Percentiles rank a stretch among this genome's conserved stretches.
These are phyloP conservation scores for Oryzias sinensis DNA, from an alignment of 2,797 vertebrate genomes.

Conservation along the genomic window DNA sequence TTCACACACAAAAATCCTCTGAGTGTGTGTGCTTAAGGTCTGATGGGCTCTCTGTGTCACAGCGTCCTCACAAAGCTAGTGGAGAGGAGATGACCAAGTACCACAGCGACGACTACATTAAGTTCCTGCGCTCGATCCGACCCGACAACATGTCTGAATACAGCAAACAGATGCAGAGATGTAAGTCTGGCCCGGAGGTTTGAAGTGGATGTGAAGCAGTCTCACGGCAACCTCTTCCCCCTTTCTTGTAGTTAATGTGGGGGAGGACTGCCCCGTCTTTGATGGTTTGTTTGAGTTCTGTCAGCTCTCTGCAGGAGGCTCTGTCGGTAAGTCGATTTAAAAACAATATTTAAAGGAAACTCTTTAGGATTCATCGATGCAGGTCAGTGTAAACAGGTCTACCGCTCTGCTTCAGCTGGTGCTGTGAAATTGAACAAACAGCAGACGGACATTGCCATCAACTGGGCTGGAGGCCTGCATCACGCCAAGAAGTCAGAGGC, in stretches of 20 bases:
- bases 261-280: conserved; percentile 97
- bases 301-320: conserved; percentile 94
- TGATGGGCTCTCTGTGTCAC: conserved; percentile 28
- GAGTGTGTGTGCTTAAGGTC: not conserved
- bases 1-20: not conserved
- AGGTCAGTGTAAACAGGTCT: conserved; percentile 1
- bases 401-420: conserved; percentile 78
- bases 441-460: conserved; percentile 97
- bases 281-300: conserved; percentile 99
- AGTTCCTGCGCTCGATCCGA: conserved; percentile 95
- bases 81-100: conserved; percentile 99
- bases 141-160: conserved; percentile 99
- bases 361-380: conserved; percentile 1
- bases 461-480: conserved; percentile 97
- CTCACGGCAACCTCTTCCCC: not conserved
- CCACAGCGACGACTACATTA: conserved; percentile 98
- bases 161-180: conserved; percentile 99
- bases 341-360: no score
- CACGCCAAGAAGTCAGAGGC: conserved; percentile 98
- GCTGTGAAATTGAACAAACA: conserved; percentile 98
- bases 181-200: conserved; percentile 73
- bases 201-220: not conserved
- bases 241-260: conserved; percentile 88
- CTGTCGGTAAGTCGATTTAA: conserved; percentile 84
- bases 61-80: conserved; percentile 97